phyloP scores from a whole-genome alignment of 2,113 vertebrate species.

The Mirounga angustirostris region DNA sequence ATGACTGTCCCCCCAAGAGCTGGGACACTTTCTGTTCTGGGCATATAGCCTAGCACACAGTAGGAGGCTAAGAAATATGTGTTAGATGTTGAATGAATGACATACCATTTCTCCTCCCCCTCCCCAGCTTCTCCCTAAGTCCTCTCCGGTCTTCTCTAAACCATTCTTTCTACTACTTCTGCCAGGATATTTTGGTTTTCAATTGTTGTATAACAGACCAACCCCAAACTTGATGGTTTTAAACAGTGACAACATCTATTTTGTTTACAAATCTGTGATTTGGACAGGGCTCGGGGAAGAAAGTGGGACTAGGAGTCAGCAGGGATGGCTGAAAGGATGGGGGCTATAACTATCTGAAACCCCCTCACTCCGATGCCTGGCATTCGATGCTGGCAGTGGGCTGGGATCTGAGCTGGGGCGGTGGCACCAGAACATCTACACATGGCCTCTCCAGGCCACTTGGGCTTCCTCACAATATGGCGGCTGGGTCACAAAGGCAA shows the following conservation, averaged over 20 bases:
- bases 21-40: not conserved
- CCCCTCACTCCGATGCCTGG: fast-evolving
- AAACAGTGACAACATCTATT: not conserved
- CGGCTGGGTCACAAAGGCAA: not conserved
- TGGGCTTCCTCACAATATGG: not conserved
- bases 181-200: not conserved
- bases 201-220: not conserved
- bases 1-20: not conserved
- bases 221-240: not conserved
- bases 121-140: not conserved
- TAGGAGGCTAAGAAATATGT: not conserved
- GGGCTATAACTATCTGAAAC: not conserved
- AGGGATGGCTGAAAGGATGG: not conserved
- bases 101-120: fast-evolving
- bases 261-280: not conserved
- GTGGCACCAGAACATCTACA: not conserved
- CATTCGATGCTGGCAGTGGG: not conserved
- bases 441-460: not conserved
- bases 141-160: not conserved
- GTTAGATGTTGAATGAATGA: not conserved
- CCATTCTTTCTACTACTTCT: not conserved
- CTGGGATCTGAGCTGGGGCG: not conserved
- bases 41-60: not conserved
- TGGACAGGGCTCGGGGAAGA: not conserved
- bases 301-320: not conserved